Evolutionary conservation across 2,797 vertebrate species (phyloP), one percentile per base, ranked within the genome.

Genomic region (Fringilla coelebs): DNA sequence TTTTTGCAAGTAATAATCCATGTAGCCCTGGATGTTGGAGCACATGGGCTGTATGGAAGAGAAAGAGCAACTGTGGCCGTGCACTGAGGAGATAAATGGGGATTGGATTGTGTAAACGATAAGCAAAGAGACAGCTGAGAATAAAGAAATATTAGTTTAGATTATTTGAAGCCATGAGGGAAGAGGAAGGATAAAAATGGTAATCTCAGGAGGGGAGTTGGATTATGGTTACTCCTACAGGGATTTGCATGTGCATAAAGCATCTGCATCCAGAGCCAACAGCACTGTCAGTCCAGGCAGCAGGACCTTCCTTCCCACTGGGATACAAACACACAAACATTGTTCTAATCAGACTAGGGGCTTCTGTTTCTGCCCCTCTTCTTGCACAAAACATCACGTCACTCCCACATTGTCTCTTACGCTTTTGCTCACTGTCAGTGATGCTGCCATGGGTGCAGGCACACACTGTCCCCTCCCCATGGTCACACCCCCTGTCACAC

Each of bases 121-220:
- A 78, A 92, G 51, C 60, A 79, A 60, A 86, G 80, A 34, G 61
- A 51, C 66, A 85, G 75, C 68, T 70, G 79, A 95, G 78, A 94
- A 60, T 57, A 70, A 81, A 76, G 80, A 92, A 85, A 90, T 92
- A 86, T 57, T 91, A 67, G 72, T 72, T 94, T 84, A 81, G 66
- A 91, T 95, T 80, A 66, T 84, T 85, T 78, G 79, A 88, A 89
- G 68, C 34, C 11, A 1, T 90, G 92, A 74, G 58, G 85, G 65
- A 76, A 76, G 83, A 77, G 21, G 0, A 7, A 75, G 81, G 90
- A 89, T 93, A 89, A 92, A 94, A 92, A 77, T 26, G 29, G 34
- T 66, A 36, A 57, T 77, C 90, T 92, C 89, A 51, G 81, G 86
- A 88, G 85, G 55, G 46, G 60, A 78, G n/a, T 8, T 57, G 71